Conservation (phyloP, 2,888 invertebrate genomes). For the Xestia sexstrigata region DNA sequence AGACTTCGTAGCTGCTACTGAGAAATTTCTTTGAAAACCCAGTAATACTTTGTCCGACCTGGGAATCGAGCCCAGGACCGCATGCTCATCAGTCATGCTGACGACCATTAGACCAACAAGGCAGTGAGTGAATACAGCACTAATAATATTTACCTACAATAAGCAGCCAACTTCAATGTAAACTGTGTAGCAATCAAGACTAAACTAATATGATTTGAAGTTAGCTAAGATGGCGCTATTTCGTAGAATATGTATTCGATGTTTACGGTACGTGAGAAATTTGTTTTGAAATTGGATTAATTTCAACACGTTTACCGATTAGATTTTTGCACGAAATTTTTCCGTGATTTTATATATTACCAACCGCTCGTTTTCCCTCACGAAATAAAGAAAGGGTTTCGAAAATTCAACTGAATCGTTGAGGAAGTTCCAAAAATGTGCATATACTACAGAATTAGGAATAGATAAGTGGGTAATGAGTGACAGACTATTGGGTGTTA, state of each 20-base stretch:
- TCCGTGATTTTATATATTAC: background rate
- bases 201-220: slow-evolving; percentile 24
- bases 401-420: background rate
- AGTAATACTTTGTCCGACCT: background rate
- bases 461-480: background rate
- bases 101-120: background rate
- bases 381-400: background rate
- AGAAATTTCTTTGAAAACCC: background rate
- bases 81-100: background rate
- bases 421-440: background rate
- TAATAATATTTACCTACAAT: background rate
- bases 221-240: background rate
- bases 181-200: slow-evolving; percentile 18
- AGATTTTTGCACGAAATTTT: background rate
- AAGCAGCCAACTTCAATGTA: background rate
- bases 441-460: background rate
- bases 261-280: background rate
- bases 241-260: background rate
- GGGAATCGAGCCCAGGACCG: background rate
- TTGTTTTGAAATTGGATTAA: slow-evolving; percentile 4
- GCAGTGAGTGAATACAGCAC: background rate
- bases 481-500: background rate
- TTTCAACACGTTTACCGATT: background rate
- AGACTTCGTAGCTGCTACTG: background rate
- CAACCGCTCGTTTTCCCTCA: background rate